Evolutionary conservation across 2,888 invertebrate species (phyloP).

Genomic region (Lasioglossum villosulum): DNA sequence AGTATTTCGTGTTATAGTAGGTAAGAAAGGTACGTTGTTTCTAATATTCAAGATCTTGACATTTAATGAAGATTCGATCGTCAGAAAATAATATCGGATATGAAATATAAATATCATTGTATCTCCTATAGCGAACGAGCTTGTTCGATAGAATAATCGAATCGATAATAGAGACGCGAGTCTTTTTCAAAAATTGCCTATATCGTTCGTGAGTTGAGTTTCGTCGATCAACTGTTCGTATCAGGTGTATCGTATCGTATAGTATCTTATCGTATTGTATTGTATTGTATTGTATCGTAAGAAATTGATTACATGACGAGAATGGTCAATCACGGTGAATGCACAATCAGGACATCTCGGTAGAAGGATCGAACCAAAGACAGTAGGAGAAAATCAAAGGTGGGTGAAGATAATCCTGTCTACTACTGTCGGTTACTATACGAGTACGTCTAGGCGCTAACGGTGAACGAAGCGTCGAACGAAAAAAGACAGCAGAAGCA

Average conservation of each 20-base stretch:
- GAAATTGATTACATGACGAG: slow-evolving; percentile 52
- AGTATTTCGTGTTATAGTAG: slow-evolving; percentile 57
- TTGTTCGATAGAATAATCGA: slow-evolving; percentile 12
- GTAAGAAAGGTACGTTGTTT: slow-evolving; percentile 64
- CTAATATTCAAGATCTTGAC: slow-evolving; percentile 45
- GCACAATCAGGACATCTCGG: slow-evolving; percentile 67
- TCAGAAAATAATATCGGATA: neutral
- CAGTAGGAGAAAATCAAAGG: slow-evolving; percentile 78
- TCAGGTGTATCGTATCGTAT: slow-evolving; percentile 48
- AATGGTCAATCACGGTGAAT: slow-evolving; percentile 57
- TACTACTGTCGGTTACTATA: slow-evolving; percentile 70
- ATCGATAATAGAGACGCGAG: slow-evolving; percentile 11
- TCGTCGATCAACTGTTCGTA: slow-evolving; percentile 27
- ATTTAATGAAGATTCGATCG: slow-evolving; percentile 22
- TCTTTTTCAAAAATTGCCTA: slow-evolving; percentile 18
- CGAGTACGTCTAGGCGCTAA: slow-evolving; percentile 58
- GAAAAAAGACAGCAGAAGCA: slow-evolving; percentile 58
- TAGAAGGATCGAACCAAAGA: slow-evolving; percentile 70
- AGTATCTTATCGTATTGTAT: slow-evolving; percentile 9
- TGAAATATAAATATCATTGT: neutral
- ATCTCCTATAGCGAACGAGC: slow-evolving; percentile 17
- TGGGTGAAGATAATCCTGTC: slow-evolving; percentile 81
- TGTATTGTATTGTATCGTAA: slow-evolving; percentile 39
- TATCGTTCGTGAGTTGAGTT: slow-evolving; percentile 32
- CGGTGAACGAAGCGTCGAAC: slow-evolving; percentile 50